Conservation (phyloP, 2,113 vertebrate genomes). For the Petaurus breviceps region DNA sequence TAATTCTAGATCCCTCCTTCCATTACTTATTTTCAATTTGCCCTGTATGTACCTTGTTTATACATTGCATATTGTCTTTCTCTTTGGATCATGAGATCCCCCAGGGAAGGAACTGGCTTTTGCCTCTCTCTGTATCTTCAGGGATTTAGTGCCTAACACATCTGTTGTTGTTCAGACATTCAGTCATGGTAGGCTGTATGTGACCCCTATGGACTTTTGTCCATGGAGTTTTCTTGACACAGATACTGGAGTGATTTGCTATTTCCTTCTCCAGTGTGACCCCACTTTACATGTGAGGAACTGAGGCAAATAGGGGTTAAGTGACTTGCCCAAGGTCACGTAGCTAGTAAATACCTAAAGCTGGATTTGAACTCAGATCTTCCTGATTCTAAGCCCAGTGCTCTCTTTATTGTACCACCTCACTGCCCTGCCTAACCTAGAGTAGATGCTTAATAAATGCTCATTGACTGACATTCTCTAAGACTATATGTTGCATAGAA, state of each 20-base stretch:
- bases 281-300: neutral
- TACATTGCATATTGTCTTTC: neutral
- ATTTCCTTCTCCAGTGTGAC: neutral
- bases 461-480: neutral
- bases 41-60: neutral
- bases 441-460: neutral
- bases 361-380: neutral
- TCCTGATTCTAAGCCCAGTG: neutral
- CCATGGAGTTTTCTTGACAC: neutral
- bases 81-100: neutral
- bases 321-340: neutral
- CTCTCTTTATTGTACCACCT: neutral
- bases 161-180: neutral
- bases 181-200: neutral
- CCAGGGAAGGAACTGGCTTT: neutral
- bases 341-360: neutral
- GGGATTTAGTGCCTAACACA: neutral
- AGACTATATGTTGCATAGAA: neutral
- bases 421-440: neutral
- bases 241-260: neutral
- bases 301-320: neutral
- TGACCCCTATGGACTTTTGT: neutral
- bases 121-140: neutral
- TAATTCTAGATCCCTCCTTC: neutral
- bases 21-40: neutral